phyloP scores from a whole-genome alignment of 2,888 invertebrate genomes.

The Drosophila quasianomalipes region DNA sequence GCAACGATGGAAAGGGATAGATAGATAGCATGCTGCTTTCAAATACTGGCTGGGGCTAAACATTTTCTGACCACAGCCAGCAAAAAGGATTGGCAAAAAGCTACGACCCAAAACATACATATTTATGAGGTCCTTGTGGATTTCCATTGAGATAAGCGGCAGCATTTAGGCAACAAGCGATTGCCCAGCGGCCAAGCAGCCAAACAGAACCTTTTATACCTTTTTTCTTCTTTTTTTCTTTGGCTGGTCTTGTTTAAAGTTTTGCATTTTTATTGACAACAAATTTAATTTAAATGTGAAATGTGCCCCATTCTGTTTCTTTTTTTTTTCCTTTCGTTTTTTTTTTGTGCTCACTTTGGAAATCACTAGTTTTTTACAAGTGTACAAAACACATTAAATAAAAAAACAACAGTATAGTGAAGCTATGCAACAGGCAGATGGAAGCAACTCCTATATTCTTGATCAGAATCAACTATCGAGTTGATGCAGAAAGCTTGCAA shows the following conservation, averaged over 20 bases:
- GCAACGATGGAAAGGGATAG: neutral
- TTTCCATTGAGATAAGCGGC: conserved; percentile 76
- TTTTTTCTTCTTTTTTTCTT: conserved; percentile 1
- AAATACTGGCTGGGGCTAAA: conserved; percentile 45
- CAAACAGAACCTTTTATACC: conserved; percentile 26
- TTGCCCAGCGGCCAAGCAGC: conserved; percentile 41
- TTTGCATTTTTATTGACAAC: conserved; percentile 61
- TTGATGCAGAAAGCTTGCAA: neutral
- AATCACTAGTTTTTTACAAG: neutral
- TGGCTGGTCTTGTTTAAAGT: conserved; percentile 30
- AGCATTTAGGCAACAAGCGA: conserved; percentile 71
- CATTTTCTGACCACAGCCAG: conserved; percentile 68
- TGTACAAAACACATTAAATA: neutral
- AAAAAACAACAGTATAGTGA: neutral
- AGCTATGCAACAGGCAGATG: neutral
- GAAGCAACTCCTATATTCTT: neutral
- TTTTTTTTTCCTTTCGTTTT: neutral
- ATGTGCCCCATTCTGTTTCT: conserved; percentile 3
- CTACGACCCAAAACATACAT: conserved; percentile 62
- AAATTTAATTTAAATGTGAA: conserved; percentile 71
- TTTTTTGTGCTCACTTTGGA: neutral
- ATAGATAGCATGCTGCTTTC: conserved; percentile 25
- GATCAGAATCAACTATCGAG: neutral
- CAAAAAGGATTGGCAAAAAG: conserved; percentile 60
- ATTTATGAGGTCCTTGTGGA: conserved; percentile 81